Percentiles rank a stretch among this genome's conserved stretches.
Evolutionary conservation across 64 coral and sea anemone species (phyloP).

Genomic region (Montipora sp.): DNA sequence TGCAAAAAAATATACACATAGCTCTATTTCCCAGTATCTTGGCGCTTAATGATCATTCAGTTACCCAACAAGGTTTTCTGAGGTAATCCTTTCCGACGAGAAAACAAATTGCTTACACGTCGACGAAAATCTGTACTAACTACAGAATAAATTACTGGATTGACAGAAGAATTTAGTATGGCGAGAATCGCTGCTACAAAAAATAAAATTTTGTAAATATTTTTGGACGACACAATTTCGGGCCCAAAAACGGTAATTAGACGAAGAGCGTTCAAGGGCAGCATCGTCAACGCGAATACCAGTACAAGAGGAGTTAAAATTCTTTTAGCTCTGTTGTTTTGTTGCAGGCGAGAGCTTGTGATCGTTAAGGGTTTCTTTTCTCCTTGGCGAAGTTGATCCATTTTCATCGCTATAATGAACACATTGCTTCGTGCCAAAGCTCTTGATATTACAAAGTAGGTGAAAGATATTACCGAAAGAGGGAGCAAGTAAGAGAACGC

Average conservation of each 20-base stretch:
- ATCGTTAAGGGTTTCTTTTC: background rate
- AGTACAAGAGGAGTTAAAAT: slow-evolving; percentile 80
- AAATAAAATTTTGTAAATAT: slow-evolving; percentile 47
- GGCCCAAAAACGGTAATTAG: slow-evolving; percentile 51
- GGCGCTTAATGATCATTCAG: too few species aligned
- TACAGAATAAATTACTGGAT: slow-evolving; percentile 75
- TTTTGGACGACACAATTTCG: background rate
- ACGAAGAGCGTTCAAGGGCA: slow-evolving; percentile 61
- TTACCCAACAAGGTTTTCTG: background rate
- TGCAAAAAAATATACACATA: background rate
- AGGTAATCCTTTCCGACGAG: background rate
- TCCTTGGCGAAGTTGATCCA: background rate
- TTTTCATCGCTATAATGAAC: slow-evolving; percentile 45
- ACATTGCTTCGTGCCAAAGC: slow-evolving; percentile 20
- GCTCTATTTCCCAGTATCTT: background rate
- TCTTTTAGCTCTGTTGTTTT: slow-evolving; percentile 74
- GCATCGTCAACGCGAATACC: slow-evolving; percentile 67
- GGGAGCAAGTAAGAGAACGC: slow-evolving; percentile 45
- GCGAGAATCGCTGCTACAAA: slow-evolving; percentile 43
- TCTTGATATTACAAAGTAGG: slow-evolving; percentile 18
- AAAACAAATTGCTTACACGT: background rate
- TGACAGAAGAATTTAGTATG: slow-evolving; percentile 54
- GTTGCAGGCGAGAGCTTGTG: slow-evolving; percentile 7
- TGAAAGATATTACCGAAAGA: slow-evolving; percentile 28
- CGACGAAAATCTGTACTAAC: slow-evolving; percentile 54